Conservation (phyloP, 2,113 vertebrate species). For the Stigmatopora argus region DNA sequence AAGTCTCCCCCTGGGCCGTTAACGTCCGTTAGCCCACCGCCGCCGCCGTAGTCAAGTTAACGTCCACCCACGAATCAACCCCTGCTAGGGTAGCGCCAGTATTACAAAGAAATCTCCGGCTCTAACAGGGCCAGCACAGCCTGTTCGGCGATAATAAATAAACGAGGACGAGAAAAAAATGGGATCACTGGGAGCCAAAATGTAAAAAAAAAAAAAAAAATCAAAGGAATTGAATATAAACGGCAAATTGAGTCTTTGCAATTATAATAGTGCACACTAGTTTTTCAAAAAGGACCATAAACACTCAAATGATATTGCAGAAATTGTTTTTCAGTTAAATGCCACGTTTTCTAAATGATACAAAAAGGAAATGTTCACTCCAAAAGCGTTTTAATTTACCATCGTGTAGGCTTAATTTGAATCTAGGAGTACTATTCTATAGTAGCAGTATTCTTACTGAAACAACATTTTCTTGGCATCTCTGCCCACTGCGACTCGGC, state of each 20-base stretch:
- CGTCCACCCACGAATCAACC: conserved; percentile 45
- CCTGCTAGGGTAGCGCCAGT: conserved; percentile 37
- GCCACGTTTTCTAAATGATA: no score
- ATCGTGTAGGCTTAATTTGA: no score
- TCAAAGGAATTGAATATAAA: not conserved
- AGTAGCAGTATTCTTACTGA: no score
- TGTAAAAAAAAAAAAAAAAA: not conserved
- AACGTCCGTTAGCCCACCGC: conserved; percentile 26
- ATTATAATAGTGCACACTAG: no score
- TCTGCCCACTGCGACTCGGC: no score
- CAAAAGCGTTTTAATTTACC: no score
- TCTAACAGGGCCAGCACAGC: conserved; percentile 47
- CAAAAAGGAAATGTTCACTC: no score
- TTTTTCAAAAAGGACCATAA: no score
- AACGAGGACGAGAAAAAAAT: conserved; percentile 11
- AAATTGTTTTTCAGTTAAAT: no score
- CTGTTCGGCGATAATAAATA: conserved; percentile 43
- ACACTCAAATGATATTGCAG: no score
- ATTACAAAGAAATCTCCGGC: conserved; percentile 37
- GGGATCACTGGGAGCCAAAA: not conserved
- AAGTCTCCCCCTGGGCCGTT: conserved; percentile 36
- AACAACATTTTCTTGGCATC: no score
- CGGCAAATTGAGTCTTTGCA: not conserved
- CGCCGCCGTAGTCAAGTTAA: conserved; percentile 28
- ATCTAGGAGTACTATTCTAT: no score